Evolutionary conservation across 2,888 invertebrate genomes (phyloP), one percentile per base, ranked within the genome.

Genomic region (Cryptosula pallasiana): DNA sequence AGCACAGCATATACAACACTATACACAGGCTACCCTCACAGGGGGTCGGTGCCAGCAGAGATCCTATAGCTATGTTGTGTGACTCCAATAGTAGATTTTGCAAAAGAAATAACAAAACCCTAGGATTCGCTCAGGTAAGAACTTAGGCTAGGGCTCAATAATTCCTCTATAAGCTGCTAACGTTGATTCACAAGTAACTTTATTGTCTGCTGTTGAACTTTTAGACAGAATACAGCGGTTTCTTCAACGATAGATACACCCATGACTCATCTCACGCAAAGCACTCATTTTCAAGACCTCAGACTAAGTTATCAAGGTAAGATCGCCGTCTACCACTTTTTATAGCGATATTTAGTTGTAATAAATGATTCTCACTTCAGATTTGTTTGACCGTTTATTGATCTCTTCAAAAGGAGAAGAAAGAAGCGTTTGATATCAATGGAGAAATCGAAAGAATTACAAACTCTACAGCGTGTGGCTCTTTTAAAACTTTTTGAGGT

Each of bases 81-180:
- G 78, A 79, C 55, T 77, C 77, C 55, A 73, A 76, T 32, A 76
- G 76, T 71, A 73, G 80, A 57, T 81, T 81, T 72, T 77, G 76
- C 2, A 73, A 72, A 16, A 76, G 73, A 70, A 78, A 79, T 71
- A 70, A 73, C 13, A 78, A 78, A 55, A 81, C 82, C 0, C 72
- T 81, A 1, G 82, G 82, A 1, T 79, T 81, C 69, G 73, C 80
- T n/a, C 75, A 81, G 73, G 77, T 76, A 13, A 45, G n/a, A n/a
- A n/a, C n/a, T n/a, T n/a, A n/a, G n/a, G n/a, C n/a, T n/a, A n/a
- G n/a, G n/a, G n/a, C n/a, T n/a, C n/a, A n/a, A n/a, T n/a, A n/a
- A n/a, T n/a, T n/a, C n/a, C n/a, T n/a, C n/a, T n/a, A n/a, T n/a
- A n/a, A n/a, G n/a, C n/a, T n/a, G n/a, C n/a, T n/a, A n/a, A n/a